Conservation (phyloP, 37 sponge, comb jelly and placozoan genomes). For the Mnemiopsis leidyi region DNA sequence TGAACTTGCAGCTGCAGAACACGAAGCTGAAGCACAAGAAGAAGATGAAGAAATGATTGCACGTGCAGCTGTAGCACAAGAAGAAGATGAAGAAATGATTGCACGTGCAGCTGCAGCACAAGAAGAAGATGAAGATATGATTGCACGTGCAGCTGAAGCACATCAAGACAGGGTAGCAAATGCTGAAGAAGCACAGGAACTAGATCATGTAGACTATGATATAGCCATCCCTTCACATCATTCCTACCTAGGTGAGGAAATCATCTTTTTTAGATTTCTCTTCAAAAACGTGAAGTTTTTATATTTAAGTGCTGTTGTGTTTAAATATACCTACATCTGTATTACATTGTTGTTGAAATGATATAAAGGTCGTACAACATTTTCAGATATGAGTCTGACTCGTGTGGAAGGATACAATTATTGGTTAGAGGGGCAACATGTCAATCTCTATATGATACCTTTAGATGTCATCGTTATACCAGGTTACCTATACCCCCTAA, state of each 20-base stretch:
- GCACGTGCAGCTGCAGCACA: neutral
- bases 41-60: neutral
- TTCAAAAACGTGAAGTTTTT: too few species aligned
- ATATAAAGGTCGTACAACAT: too few species aligned
- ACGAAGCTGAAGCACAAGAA: neutral
- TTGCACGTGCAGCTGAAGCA: neutral
- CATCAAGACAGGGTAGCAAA: neutral
- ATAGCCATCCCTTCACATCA: conserved; percentile 37
- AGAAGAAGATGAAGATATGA: neutral
- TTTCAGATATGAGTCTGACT: conserved; percentile 14
- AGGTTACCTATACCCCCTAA: too few species aligned
- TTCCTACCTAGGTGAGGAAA: conserved; percentile 53
- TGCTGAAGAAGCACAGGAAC: neutral
- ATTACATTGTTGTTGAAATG: too few species aligned
- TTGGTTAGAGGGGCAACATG: neutral
- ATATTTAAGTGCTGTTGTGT: too few species aligned
- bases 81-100: neutral
- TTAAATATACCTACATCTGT: too few species aligned
- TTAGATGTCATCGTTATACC: conserved; percentile 39
- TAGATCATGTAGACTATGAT: conserved; percentile 34
- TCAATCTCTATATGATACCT: conserved; percentile 4
- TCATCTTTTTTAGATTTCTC: too few species aligned
- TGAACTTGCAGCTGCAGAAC: neutral
- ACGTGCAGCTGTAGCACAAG: neutral
- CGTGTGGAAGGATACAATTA: conserved; percentile 58